Evolutionary conservation across 1,140 invertebrate species (phyloP).

Genomic region (Eciton burchellii): DNA sequence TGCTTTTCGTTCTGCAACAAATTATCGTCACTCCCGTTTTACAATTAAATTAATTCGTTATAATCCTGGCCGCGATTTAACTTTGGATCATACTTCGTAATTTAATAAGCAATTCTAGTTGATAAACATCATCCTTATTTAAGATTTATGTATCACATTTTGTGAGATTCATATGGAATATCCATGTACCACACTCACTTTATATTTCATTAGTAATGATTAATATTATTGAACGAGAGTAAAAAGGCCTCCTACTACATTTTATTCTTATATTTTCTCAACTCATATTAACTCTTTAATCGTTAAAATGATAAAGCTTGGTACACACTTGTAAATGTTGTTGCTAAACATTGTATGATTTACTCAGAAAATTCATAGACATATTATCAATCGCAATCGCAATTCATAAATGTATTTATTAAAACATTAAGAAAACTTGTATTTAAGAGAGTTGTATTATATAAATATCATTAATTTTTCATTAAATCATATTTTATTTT

Average conservation of each 20-base stretch:
- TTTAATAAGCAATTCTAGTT: conserved; percentile 28
- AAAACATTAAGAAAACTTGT: not conserved
- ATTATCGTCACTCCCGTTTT: conserved; percentile 10
- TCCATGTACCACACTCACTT: conserved; percentile 17
- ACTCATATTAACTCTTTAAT: not conserved
- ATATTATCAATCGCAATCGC: not conserved
- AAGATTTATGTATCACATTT: conserved; percentile 38
- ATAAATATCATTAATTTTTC: not conserved
- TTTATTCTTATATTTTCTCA: conserved; percentile 38
- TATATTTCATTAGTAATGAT: conserved; percentile 26
- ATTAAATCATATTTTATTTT: not conserved
- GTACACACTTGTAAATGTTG: conserved; percentile 31
- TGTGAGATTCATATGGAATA: not conserved
- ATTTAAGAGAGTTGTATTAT: not conserved
- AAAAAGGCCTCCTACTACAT: not conserved
- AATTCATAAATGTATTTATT: not conserved
- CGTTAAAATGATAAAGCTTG: not conserved
- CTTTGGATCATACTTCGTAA: conserved; percentile 23
- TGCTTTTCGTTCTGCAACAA: conserved; percentile 12
- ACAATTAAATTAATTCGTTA: conserved; percentile 12
- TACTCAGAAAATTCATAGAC: not conserved
- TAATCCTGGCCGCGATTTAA: not conserved
- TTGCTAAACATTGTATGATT: conserved; percentile 33
- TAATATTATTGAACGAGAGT: conserved; percentile 15
- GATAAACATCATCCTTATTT: conserved; percentile 6